A percentile compares a stretch with the other conserved stretches of the same genome.
phyloP scores from a whole-genome alignment of 1,140 invertebrate species.

The Radopholus similis region DNA sequence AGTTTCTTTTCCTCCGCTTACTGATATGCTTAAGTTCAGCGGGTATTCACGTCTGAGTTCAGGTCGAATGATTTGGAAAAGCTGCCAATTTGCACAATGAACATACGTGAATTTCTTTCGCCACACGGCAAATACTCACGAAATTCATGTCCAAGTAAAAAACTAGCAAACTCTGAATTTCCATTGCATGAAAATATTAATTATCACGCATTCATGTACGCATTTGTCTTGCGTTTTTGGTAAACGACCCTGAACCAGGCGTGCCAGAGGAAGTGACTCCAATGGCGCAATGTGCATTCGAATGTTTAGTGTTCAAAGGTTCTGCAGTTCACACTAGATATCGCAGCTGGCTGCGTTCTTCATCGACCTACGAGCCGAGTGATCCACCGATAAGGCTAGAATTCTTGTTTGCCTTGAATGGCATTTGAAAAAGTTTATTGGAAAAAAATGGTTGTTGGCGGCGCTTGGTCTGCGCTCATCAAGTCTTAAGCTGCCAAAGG shows the following conservation, averaged over 20 bases:
- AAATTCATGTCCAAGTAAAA: too few relatives aligned
- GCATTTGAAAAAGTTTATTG: slow-evolving; percentile 16
- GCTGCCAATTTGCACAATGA: too few relatives aligned
- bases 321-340: slow-evolving; percentile 76
- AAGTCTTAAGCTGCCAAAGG: slow-evolving; percentile 16
- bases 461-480: slow-evolving; percentile 27
- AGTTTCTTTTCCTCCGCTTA: slow-evolving; percentile 88
- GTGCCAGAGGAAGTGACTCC: slow-evolving; percentile 64
- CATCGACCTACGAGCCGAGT: slow-evolving; percentile 75
- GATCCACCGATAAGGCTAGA: slow-evolving; percentile 66
- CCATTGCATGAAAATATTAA: too few relatives aligned
- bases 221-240: background rate
- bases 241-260: slow-evolving; percentile 65
- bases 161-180: too few relatives aligned
- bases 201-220: slow-evolving; percentile 73
- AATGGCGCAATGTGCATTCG: slow-evolving; percentile 73
- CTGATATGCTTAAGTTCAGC: slow-evolving; percentile 81
- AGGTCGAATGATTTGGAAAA: too few relatives aligned
- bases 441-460: slow-evolving; percentile 21
- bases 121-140: too few relatives aligned
- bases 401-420: slow-evolving; percentile 14
- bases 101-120: too few relatives aligned
- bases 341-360: slow-evolving; percentile 75
- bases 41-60: slow-evolving; percentile 71
- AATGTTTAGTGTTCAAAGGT: slow-evolving; percentile 75